Conservation (phyloP, 1,140 invertebrate genomes). For the Homalodisca vitripennis region DNA sequence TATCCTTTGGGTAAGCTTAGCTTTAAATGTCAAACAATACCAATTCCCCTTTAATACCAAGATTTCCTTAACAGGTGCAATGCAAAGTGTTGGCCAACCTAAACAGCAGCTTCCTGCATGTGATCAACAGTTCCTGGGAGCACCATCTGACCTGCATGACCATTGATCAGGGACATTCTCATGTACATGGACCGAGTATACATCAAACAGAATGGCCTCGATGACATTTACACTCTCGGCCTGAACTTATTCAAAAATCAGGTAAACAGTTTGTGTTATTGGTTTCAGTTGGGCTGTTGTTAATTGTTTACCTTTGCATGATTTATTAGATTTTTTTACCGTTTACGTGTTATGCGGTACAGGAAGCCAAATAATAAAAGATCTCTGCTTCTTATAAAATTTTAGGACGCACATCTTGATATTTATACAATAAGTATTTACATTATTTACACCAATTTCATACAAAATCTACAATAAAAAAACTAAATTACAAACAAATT, state of each 20-base stretch:
- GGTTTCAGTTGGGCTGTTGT: neutral
- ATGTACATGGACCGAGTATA: constrained; percentile 80
- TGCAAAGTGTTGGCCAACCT: constrained; percentile 24
- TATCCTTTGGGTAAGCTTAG: too few relatives aligned
- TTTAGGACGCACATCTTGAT: neutral
- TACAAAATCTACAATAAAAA: too few relatives aligned
- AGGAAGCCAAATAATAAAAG: neutral
- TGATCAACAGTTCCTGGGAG: constrained; percentile 65
- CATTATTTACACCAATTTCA: neutral
- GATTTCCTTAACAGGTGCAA: neutral
- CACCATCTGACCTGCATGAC: constrained; percentile 76
- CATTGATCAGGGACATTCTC: constrained; percentile 73
- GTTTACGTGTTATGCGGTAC: neutral
- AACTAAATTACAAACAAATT: too few relatives aligned
- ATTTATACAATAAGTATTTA: neutral
- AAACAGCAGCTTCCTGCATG: constrained; percentile 60
- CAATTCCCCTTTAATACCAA: too few relatives aligned
- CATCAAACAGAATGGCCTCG: constrained; percentile 67
- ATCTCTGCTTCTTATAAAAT: neutral
- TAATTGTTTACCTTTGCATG: neutral
- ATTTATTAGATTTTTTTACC: neutral
- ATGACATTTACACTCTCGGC: constrained; percentile 71
- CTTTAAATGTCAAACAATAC: too few relatives aligned
- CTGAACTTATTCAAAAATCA: constrained; percentile 68
- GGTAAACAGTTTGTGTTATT: constrained; percentile 37